phyloP scores from a whole-genome alignment of 2,888 invertebrate genomes.

The Theristus sp. region DNA sequence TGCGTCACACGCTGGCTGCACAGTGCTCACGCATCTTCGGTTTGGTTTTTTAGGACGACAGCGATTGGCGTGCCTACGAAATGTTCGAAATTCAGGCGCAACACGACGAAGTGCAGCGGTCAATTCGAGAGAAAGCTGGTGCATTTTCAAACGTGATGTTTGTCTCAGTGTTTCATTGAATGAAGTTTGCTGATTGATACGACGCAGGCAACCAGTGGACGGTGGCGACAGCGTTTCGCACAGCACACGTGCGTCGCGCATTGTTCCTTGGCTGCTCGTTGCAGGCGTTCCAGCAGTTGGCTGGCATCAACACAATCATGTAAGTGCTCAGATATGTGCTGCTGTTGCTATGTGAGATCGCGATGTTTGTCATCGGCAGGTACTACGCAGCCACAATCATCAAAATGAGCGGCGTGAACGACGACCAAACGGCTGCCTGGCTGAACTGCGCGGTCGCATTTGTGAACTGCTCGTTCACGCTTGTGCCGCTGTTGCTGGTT shows the following conservation, averaged over 20 bases:
- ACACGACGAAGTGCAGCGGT: background rate
- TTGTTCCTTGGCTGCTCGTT: conserved; percentile 35
- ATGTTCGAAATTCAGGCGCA: background rate
- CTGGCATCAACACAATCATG: conserved; percentile 39
- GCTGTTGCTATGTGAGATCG: background rate
- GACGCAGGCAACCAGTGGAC: background rate
- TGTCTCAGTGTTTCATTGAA: background rate
- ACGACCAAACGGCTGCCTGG: conserved; percentile 36
- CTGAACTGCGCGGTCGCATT: conserved; percentile 32
- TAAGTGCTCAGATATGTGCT: conserved; percentile 18
- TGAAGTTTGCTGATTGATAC: background rate
- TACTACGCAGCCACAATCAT: conserved; percentile 41
- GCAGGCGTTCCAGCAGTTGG: conserved; percentile 36
- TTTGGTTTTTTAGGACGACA: background rate
- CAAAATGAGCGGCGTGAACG: conserved; percentile 33
- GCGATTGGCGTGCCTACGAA: background rate
- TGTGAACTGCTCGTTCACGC: conserved; percentile 36
- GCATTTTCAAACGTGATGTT: no score
- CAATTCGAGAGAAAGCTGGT: no score
- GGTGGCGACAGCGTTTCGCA: background rate
- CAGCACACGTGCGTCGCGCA: conserved; percentile 16
- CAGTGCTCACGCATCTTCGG: background rate
- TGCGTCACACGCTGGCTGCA: no score
- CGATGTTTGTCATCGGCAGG: conserved; percentile 21
- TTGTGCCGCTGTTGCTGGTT: conserved; percentile 35